A percentile compares a stretch with the other conserved stretches of the same genome.
These are phyloP conservation scores for Platorchestia sp. DNA, from an alignment of 1,140 invertebrate genomes.

Conservation along the genomic window DNA sequence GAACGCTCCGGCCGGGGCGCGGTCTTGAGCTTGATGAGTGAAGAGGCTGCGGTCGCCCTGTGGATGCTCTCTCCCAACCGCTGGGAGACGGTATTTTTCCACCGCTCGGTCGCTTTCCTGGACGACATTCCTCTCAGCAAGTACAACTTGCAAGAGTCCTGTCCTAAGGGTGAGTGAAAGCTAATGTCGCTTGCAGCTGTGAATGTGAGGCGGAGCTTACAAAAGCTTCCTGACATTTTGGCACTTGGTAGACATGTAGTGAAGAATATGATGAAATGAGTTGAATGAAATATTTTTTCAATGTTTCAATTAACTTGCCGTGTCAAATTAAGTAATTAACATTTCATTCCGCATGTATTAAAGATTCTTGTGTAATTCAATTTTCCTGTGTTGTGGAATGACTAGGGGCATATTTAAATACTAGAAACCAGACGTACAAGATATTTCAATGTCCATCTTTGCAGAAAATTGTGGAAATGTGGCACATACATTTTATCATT, in stretches of 20 bases:
- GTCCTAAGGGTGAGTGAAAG: constrained; percentile 58
- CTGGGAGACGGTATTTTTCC: constrained; percentile 67
- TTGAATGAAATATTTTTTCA: no score
- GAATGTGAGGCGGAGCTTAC: background rate
- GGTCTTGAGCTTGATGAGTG: constrained; percentile 60
- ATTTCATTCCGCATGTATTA: no score
- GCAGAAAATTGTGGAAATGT: background rate
- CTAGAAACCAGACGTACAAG: no score
- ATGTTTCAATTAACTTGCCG: no score
- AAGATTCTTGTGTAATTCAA: no score
- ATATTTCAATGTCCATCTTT: background rate
- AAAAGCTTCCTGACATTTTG: background rate
- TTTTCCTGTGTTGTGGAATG: no score
- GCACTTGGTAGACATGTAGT: no score
- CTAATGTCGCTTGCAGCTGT: background rate
- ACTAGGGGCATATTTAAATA: no score
- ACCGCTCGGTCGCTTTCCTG: constrained; percentile 59
- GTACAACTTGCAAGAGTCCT: constrained; percentile 64
- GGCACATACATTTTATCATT: background rate
- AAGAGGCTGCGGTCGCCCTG: constrained; percentile 63
- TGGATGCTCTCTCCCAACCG: constrained; percentile 65
- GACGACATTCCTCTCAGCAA: constrained; percentile 60
- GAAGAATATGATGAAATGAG: no score
- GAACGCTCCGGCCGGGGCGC: constrained; percentile 58
- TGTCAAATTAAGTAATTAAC: no score